A percentile compares a stretch with the other conserved stretches of the same genome.
phyloP scores from a whole-genome alignment of 2,113 vertebrate genomes.

The Climacteris rufus region DNA sequence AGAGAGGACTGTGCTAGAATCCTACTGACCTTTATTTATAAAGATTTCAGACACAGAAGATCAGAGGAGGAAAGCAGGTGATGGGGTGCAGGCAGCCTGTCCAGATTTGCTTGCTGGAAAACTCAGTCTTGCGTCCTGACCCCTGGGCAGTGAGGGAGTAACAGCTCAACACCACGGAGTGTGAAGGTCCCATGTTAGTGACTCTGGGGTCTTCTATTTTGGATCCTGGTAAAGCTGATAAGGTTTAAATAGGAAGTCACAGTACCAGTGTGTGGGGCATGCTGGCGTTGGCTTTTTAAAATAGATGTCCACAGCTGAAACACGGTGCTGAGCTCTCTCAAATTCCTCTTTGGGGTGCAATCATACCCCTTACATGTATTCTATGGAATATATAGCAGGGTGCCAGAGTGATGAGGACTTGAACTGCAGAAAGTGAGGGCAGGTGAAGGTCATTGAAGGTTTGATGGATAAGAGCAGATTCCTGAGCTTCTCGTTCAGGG shows the following conservation, averaged over 20 bases:
- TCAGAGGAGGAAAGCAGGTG: not conserved
- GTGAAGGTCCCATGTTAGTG: not conserved
- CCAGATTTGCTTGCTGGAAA: not conserved
- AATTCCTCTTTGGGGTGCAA: not conserved
- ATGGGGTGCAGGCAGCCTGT: rapidly evolving
- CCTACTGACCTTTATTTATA: not conserved
- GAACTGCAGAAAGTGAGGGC: not conserved
- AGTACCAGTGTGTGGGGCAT: not conserved
- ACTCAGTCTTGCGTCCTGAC: not conserved
- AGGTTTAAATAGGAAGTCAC: constrained; percentile 4
- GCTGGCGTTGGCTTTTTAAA: not conserved
- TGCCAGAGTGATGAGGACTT: not conserved
- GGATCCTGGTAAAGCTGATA: constrained; percentile 14
- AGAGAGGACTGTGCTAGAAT: not conserved
- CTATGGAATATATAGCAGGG: rapidly evolving
- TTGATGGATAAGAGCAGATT: not conserved
- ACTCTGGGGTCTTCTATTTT: constrained; percentile 14
- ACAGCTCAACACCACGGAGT: not conserved
- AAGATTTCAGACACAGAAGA: not conserved
- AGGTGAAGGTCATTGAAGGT: not conserved
- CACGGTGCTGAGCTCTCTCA: not conserved
- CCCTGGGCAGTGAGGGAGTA: not conserved
- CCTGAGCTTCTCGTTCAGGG: not conserved
- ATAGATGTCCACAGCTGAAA: not conserved
- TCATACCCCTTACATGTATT: not conserved